Evolutionary conservation across 2,888 invertebrate species (phyloP).

Genomic region (Volucella inanis): DNA sequence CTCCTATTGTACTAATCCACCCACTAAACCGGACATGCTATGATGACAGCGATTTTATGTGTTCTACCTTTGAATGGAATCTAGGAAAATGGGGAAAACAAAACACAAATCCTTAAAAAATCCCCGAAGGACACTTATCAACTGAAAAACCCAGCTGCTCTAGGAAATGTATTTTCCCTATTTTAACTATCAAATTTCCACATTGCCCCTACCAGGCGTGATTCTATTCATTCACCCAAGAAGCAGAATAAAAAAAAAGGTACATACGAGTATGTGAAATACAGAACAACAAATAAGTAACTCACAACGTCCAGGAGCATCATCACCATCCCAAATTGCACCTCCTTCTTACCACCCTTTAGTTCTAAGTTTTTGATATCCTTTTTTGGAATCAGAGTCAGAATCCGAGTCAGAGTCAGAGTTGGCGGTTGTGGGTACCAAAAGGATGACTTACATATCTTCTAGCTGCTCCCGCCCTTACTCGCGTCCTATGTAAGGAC

Average conservation of each 20-base stretch:
- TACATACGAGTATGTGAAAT: constrained; percentile 15
- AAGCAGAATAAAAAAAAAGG: constrained; percentile 38
- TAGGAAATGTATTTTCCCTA: constrained; percentile 65
- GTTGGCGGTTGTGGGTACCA: constrained; percentile 49
- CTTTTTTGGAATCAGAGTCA: constrained; percentile 39
- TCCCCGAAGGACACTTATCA: constrained; percentile 71
- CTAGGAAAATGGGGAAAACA: not conserved
- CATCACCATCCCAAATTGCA: constrained; percentile 6
- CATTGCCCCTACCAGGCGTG: not conserved
- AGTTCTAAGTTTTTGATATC: constrained; percentile 25
- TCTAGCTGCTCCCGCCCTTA: constrained; percentile 3
- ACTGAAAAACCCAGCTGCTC: constrained; percentile 56
- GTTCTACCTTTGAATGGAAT: constrained; percentile 31
- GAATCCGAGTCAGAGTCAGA: constrained; percentile 4
- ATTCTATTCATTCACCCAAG: constrained; percentile 14
- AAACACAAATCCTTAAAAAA: constrained; percentile 49
- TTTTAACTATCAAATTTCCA: constrained; percentile 70
- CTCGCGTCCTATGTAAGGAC: constrained; percentile 55
- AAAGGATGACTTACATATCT: constrained; percentile 68
- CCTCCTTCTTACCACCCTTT: not conserved
- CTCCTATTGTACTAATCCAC: not conserved
- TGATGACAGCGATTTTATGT: constrained; percentile 66
- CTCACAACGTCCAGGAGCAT: constrained; percentile 65
- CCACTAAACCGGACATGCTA: constrained; percentile 23
- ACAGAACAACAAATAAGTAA: constrained; percentile 65